phyloP scores from a whole-genome alignment of 53 echinoderm and acorn worm genomes.

The Patiria pectinifera region DNA sequence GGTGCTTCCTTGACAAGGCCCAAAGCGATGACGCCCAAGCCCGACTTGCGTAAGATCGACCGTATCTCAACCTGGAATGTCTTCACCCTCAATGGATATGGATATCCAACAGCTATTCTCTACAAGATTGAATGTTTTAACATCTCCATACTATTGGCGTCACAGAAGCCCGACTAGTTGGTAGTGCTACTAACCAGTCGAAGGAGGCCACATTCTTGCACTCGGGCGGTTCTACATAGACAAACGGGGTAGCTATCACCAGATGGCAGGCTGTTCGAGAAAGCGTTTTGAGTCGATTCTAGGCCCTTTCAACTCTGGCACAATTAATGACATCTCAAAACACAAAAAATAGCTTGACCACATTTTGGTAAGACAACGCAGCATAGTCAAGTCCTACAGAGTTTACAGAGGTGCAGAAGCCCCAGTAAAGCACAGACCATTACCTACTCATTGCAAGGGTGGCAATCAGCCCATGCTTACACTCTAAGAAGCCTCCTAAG shows the following conservation, averaged over 20 bases:
- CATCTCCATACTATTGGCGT: no score
- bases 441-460: not conserved
- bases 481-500: not conserved
- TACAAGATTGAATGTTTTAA: no score
- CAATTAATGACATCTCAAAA: constrained; percentile 10
- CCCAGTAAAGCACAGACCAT: constrained; percentile 1
- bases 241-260: not conserved
- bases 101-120: no score
- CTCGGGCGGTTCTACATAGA: not conserved
- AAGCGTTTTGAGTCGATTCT: not conserved
- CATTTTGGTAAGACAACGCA: not conserved
- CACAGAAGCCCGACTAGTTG: no score
- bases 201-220: not conserved
- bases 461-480: not conserved
- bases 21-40: no score
- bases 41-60: no score
- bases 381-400: not conserved
- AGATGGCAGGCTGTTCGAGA: not conserved
- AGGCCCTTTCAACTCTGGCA: not conserved
- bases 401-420: constrained; percentile 11
- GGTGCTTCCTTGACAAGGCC: not conserved
- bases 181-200: not conserved
- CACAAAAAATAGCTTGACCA: not conserved
- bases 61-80: no score
- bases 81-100: no score